Evolutionary conservation across 2,888 invertebrate genomes (phyloP), one percentile per base, ranked within the genome.

Genomic region (Mantis religiosa): DNA sequence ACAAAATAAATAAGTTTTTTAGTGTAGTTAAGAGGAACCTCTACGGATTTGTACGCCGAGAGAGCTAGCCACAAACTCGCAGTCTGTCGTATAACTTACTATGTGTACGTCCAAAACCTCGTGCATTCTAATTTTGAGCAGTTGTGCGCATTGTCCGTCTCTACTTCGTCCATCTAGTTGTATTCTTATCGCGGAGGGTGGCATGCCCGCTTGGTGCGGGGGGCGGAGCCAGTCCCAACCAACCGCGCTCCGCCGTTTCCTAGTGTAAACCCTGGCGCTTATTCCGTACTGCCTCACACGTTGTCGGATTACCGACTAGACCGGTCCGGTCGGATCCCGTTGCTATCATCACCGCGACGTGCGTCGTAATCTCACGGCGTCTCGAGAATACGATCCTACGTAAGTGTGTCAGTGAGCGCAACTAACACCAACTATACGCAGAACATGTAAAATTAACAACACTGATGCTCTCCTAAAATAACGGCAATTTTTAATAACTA

Each of bases 271-370:
- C 54, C 54, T 71, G 54, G 54, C 54, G 54, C 54, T 71, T 71
- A 71, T 15, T 4, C 54, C 54, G 54, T 71, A 71, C 54, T 71
- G 20, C 25, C 82, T 27, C 89, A 89, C 89, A 89, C 89, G 89
- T 89, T 89, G 89, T 89, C 89, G 89, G 89, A 89, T 89, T 88
- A 89, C 89, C 88, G 89, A 71, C 85, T 30, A 20, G 87, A 15
- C 81, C 82, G 54, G 89, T 71, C 9, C 41, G 54, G 54, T 71
- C 54, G 54, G 54, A 71, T 71, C 25, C 83, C 88, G 84, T 83
- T 30, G 30, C 25, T 27, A 0, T 41, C 87, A n/a, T 27, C 25
- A 27, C 34, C 34, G 30, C 85, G 34, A 8, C 30, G 82, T 34
- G 30, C 82, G 34, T 28, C 82, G 25, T 25, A 71, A 83, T 15